Conservation (phyloP, 2,797 vertebrate genomes). For the Coregonus ussuriensis region DNA sequence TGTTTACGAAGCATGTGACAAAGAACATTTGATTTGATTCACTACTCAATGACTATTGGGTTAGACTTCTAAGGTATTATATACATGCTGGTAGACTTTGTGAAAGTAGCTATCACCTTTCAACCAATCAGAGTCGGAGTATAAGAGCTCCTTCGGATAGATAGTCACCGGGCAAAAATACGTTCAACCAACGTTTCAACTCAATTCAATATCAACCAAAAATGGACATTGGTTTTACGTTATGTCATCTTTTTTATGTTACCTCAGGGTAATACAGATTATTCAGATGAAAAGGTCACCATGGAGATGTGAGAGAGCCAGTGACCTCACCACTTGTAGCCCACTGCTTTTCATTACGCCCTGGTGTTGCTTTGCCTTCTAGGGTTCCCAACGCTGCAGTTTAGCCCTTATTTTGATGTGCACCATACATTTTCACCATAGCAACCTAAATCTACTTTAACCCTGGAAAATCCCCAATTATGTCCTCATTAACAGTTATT, state of each 20-base stretch:
- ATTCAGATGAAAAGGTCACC: conserved; percentile 45
- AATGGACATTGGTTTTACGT: not conserved
- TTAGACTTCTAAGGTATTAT: no score
- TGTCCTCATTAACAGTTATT: conserved; percentile 42
- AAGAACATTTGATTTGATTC: no score
- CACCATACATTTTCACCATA: conserved; percentile 66
- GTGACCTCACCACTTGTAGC: conserved; percentile 28
- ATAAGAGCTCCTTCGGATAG: not conserved
- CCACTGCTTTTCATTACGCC: conserved; percentile 66
- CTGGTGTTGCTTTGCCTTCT: conserved; percentile 50
- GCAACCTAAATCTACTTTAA: conserved; percentile 67
- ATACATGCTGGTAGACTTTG: no score
- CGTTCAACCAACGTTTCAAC: not conserved
- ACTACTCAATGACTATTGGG: no score
- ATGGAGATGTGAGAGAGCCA: conserved; percentile 32
- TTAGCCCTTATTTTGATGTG: conserved; percentile 59
- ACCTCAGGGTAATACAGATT: conserved; percentile 2
- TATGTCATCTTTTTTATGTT: not conserved
- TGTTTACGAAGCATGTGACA: no score
- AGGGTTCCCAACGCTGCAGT: not conserved
- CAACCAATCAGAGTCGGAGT: no score
- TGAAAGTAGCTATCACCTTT: no score
- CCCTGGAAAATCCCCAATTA: conserved; percentile 67
- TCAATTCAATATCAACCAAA: not conserved
- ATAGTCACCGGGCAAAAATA: not conserved